Percentiles rank a stretch among this genome's conserved stretches.
Conservation (phyloP, 1,140 invertebrate species). For the Brachionus angularis region DNA sequence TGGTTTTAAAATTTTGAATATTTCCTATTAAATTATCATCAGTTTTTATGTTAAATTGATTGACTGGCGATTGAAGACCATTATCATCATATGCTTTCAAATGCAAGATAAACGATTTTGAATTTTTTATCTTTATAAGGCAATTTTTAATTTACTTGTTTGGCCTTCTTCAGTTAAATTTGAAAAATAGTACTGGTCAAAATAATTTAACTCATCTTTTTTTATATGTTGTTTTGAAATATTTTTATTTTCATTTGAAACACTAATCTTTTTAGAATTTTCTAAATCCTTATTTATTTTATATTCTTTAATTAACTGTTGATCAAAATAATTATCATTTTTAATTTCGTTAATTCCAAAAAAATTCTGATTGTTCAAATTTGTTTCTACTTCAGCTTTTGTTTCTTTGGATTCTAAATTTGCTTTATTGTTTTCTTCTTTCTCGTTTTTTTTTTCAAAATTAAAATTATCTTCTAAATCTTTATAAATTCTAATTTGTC, state of each 20-base stretch:
- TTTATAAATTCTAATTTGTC: conserved; percentile 35
- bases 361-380: neutral
- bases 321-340: conserved; percentile 8
- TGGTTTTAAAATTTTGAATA: too few relatives aligned
- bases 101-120: too few relatives aligned
- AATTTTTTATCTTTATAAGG: neutral
- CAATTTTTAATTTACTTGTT: neutral
- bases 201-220: conserved; percentile 25
- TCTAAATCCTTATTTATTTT: conserved; percentile 15
- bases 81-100: too few relatives aligned
- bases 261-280: conserved; percentile 8
- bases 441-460: neutral
- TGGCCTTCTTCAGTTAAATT: neutral
- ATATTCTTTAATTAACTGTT: conserved; percentile 5
- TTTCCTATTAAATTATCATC: too few relatives aligned
- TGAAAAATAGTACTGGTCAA: conserved; percentile 27
- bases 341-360: conserved; percentile 4
- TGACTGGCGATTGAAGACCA: too few relatives aligned
- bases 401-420: neutral
- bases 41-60: too few relatives aligned
- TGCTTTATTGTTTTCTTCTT: too few relatives aligned
- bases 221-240: neutral
- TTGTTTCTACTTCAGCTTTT: neutral
- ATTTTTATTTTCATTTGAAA: neutral
- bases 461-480: neutral